phyloP scores from a whole-genome alignment of 2,113 vertebrate species.

The Lepisosteus oculatus region DNA sequence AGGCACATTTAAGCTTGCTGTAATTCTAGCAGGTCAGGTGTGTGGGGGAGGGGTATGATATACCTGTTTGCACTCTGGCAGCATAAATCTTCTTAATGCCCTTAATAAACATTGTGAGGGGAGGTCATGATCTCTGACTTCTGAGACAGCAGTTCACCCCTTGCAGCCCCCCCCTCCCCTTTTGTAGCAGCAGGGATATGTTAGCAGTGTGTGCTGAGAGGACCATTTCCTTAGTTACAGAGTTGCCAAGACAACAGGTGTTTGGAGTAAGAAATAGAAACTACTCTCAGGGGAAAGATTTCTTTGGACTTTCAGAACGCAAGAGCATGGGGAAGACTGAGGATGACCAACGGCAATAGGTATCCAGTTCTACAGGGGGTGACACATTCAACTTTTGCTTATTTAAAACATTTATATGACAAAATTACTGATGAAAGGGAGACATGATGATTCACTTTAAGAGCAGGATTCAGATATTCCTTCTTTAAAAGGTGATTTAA shows the following conservation, averaged over 20 bases:
- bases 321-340: constrained; percentile 24
- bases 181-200: neutral
- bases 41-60: neutral
- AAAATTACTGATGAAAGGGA: neutral
- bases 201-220: constrained; percentile 1
- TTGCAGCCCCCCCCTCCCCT: neutral
- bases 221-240: constrained; percentile 36
- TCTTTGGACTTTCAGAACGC: constrained; percentile 27
- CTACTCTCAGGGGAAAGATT: constrained; percentile 14
- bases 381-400: constrained; percentile 21
- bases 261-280: constrained; percentile 27
- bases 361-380: constrained; percentile 17
- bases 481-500: too few relatives aligned
- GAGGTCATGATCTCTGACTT: constrained; percentile 1
- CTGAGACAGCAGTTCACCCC: neutral
- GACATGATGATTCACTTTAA: too few relatives aligned
- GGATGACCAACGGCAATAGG: constrained; percentile 23
- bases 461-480: too few relatives aligned
- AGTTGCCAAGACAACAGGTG: constrained; percentile 48
- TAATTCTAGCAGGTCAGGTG: constrained; percentile 7
- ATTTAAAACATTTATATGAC: constrained; percentile 16
- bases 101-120: neutral
- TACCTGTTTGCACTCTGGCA: neutral
- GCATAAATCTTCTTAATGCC: neutral
- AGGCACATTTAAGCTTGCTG: neutral